A percentile compares a stretch with the other conserved stretches of the same genome.
phyloP scores from a whole-genome alignment of 2,113 vertebrate species.

The Salvelinus namaycush region DNA sequence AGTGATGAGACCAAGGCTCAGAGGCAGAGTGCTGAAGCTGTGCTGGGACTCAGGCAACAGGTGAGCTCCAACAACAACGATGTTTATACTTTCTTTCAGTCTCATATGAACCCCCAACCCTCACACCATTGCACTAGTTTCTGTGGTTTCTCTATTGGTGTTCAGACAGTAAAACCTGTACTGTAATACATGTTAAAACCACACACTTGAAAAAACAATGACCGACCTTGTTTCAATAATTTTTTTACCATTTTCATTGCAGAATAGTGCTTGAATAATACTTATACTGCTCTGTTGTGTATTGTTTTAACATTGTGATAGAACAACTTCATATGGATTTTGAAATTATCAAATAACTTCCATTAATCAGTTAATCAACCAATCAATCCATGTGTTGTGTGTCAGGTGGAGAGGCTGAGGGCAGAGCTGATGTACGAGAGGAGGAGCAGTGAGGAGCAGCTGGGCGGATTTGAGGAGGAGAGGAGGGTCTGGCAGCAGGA shows the following conservation, averaged over 20 bases:
- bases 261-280: neutral
- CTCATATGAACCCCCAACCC: no score
- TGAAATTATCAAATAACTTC: constrained; percentile 37
- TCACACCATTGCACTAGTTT: neutral
- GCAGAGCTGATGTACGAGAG: constrained; percentile 85
- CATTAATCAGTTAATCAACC: no score
- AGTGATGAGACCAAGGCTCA: constrained; percentile 85
- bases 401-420: constrained; percentile 81
- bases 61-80: constrained; percentile 70
- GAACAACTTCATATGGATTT: constrained; percentile 85
- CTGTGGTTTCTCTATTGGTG: no score
- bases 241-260: neutral
- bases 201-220: no score
- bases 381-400: constrained; percentile 70
- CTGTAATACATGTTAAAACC: no score
- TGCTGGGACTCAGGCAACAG: constrained; percentile 80
- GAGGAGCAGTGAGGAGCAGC: constrained; percentile 83
- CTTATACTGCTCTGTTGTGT: neutral
- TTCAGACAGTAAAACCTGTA: no score
- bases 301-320: constrained; percentile 67
- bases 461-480: constrained; percentile 85
- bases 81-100: constrained; percentile 28
- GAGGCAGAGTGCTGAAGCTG: constrained; percentile 72
- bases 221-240: no score
- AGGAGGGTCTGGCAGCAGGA: constrained; percentile 93